Conservation (phyloP, 2,797 vertebrate species). For the Hozukius guyotensis region DNA sequence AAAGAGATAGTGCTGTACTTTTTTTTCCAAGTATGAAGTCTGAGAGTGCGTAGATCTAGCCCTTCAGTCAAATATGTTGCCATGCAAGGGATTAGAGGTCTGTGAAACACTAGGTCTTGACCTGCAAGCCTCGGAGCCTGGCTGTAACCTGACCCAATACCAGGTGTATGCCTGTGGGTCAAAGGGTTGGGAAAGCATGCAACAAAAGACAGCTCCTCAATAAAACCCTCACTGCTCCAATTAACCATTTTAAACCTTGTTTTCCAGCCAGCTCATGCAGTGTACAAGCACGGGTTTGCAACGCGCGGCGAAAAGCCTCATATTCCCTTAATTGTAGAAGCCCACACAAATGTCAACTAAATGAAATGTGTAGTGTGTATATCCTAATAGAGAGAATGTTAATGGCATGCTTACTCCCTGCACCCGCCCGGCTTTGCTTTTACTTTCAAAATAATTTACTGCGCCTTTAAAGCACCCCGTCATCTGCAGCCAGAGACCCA, state of each 20-base stretch:
- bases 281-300: constrained; percentile 40
- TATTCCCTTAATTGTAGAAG: constrained; percentile 75
- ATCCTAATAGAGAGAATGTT: constrained; percentile 81
- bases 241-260: constrained; percentile 80
- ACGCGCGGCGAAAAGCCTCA: constrained; percentile 57
- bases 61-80: constrained; percentile 84
- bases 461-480: constrained; percentile 84
- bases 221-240: constrained; percentile 83
- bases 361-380: constrained; percentile 79
- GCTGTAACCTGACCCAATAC: constrained; percentile 93
- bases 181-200: constrained; percentile 86
- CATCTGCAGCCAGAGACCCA: constrained; percentile 86
- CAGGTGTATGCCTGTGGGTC: constrained; percentile 98
- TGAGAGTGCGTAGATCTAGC: constrained; percentile 66
- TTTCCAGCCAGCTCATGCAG: constrained; percentile 45
- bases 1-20: constrained; percentile 64
- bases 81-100: constrained; percentile 86
- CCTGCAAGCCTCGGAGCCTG: constrained; percentile 85
- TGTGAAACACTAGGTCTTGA: constrained; percentile 91
- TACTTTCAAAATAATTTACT: constrained; percentile 89
- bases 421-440: constrained; percentile 80
- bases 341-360: constrained; percentile 78
- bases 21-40: constrained; percentile 62
- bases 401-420: constrained; percentile 80
- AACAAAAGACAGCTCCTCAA: constrained; percentile 80